Evolutionary conservation across 2,888 invertebrate genomes (phyloP), one percentile per base, ranked within the genome.

Genomic region (Leucoma salicis): DNA sequence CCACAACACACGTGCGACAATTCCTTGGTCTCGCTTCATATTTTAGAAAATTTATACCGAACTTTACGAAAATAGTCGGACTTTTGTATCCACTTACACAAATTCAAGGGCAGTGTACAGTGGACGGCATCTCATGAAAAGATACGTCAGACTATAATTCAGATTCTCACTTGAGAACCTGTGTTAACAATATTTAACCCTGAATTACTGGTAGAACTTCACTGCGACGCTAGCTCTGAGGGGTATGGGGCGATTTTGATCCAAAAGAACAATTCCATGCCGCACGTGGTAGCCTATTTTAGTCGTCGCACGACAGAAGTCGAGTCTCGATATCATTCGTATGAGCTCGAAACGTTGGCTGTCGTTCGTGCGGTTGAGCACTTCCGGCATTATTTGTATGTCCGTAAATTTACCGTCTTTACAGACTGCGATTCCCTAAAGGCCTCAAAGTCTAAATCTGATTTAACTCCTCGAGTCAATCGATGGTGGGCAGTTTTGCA

Each of bases 21-120:
- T 57, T 62, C 27, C 35, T 56, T 0, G 62, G 62, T 0, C 13
- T 60, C 0, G 52, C 56, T 0, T 50, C 48, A 0, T 62, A 62
- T 12, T 62, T 58, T 25, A 7, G 58, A 0, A 24, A 47, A 13
- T 58, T 58, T 18, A 31, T 56, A 1, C 41, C 45, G 2, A 27
- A 27, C n/a, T 27, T 8, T 27, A n/a, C 27, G 3, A 27, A 8
- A 11, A 11, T 8, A n/a, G 27, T 3, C 11, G 7, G 6, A n/a
- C 27, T 10, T 5, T 27, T 27, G 10, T 27, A 27, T n/a, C 27
- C 27, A 5, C 11, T 27, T 3, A 27, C 27, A n/a, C 4, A 27
- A n/a, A 27, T n/a, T 27, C 3, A 27, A 27, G 27, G 61, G 58
- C 0, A 31, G 29, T 0, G 53, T 62, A 1, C 46, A 16, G 1